Conservation (phyloP, 23 tunicate genomes). For the Oikopleura dioica region DNA sequence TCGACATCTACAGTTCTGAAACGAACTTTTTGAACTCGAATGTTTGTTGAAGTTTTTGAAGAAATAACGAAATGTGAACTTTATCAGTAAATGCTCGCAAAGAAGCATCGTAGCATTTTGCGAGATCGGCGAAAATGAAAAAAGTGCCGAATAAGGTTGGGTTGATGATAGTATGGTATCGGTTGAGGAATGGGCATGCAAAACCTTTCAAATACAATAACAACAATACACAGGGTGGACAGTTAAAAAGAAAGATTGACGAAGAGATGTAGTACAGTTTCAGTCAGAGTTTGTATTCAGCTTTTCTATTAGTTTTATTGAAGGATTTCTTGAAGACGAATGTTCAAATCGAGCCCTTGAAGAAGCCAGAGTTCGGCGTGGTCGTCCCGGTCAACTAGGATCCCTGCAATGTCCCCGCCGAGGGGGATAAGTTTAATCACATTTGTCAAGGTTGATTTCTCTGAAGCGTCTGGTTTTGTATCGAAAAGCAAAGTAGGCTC, state of each 20-base stretch:
- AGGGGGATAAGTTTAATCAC: not conserved
- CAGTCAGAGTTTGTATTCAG: too few relatives aligned
- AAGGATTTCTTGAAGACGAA: not conserved
- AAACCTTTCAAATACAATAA: too few relatives aligned
- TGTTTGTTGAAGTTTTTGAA: not conserved
- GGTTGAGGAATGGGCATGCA: too few relatives aligned
- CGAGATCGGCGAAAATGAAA: not conserved
- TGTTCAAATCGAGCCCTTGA: not conserved
- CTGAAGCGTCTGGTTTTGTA: too few relatives aligned
- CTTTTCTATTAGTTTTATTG: too few relatives aligned
- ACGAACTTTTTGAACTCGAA: too few relatives aligned
- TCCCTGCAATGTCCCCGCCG: not conserved
- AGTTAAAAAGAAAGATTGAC: too few relatives aligned
- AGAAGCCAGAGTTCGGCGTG: conserved; percentile 6
- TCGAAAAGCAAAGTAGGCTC: too few relatives aligned
- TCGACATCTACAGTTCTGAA: not conserved
- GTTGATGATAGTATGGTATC: not conserved
- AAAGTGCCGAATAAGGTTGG: not conserved
- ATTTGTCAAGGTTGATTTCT: not conserved
- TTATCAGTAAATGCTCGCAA: not conserved
- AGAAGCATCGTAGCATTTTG: not conserved
- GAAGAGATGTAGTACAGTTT: too few relatives aligned
- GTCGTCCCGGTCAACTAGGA: not conserved
- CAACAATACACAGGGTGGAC: too few relatives aligned
- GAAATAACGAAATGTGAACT: not conserved